Conservation (phyloP, 2,888 invertebrate species). For the Unio pictorum region DNA sequence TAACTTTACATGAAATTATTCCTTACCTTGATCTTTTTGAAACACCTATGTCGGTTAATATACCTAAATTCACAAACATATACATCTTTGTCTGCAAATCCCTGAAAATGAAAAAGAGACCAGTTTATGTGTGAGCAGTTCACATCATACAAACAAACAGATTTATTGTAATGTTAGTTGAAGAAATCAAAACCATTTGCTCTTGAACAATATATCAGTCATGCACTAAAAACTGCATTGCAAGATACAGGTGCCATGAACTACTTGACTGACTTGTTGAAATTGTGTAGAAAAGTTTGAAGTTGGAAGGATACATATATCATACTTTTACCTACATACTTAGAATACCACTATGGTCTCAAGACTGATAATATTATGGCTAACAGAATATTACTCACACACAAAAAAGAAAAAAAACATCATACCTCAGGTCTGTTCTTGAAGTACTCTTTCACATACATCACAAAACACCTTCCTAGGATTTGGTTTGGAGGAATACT, state of each 20-base stretch:
- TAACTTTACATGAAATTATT: not conserved
- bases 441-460: conserved; percentile 96
- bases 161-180: too few relatives aligned
- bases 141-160: too few relatives aligned
- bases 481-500: conserved; percentile 89
- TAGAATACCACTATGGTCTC: not conserved
- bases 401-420: not conserved
- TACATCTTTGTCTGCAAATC: conserved; percentile 91
- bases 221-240: too few relatives aligned
- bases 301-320: too few relatives aligned
- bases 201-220: too few relatives aligned
- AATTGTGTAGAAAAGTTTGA: too few relatives aligned
- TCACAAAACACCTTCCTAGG: conserved; percentile 90
- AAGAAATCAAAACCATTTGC: too few relatives aligned
- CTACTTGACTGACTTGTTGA: too few relatives aligned
- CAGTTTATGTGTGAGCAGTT: too few relatives aligned
- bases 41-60: conserved; percentile 86
- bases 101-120: conserved; percentile 66
- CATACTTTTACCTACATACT: too few relatives aligned
- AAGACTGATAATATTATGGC: not conserved
- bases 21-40: conserved; percentile 86
- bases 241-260: too few relatives aligned
- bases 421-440: conserved; percentile 84
- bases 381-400: not conserved
- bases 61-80: conserved; percentile 98